phyloP scores from a whole-genome alignment of 2,113 vertebrate species.

The Anguilla japonica region DNA sequence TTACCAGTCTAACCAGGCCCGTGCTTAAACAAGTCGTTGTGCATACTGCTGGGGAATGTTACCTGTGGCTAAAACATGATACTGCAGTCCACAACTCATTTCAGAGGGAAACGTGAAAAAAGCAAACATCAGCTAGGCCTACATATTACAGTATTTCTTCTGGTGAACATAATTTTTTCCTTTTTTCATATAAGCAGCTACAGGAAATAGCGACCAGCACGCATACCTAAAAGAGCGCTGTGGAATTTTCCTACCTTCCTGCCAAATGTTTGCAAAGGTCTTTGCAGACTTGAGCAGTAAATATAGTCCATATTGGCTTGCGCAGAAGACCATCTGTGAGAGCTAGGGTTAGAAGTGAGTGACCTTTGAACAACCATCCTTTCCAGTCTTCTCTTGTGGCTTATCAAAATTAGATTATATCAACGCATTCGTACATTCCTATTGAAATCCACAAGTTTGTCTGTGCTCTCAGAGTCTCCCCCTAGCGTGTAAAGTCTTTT shows the following conservation, averaged over 20 bases:
- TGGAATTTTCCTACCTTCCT: not conserved
- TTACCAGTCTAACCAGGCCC: not conserved
- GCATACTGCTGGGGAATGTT: constrained; percentile 10
- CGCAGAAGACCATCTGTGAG: not conserved
- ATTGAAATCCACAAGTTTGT: not conserved
- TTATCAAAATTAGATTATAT: not conserved
- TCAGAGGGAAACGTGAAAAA: not conserved
- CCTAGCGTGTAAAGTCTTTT: not conserved
- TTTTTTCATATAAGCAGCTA: not conserved
- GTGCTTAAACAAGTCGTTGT: constrained; percentile 8
- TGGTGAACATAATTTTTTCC: constrained; percentile 4
- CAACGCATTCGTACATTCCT: not conserved
- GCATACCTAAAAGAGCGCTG: constrained; percentile 1
- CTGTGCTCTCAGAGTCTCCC: not conserved
- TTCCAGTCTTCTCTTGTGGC: not conserved
- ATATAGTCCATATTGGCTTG: constrained; percentile 3
- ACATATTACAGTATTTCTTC: constrained; percentile 12
- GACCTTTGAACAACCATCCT: not conserved
- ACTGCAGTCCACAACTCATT: not conserved
- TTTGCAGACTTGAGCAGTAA: not conserved
- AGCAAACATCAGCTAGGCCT: constrained; percentile 7
- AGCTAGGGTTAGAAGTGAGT: not conserved
- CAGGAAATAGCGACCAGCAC: constrained; percentile 2
- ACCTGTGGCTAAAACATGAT: constrained; percentile 19
- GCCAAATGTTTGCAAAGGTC: not conserved